Percentiles rank a stretch among this genome's conserved stretches.
Conservation (phyloP, 2,113 vertebrate genomes). For the Connochaetes taurinus region DNA sequence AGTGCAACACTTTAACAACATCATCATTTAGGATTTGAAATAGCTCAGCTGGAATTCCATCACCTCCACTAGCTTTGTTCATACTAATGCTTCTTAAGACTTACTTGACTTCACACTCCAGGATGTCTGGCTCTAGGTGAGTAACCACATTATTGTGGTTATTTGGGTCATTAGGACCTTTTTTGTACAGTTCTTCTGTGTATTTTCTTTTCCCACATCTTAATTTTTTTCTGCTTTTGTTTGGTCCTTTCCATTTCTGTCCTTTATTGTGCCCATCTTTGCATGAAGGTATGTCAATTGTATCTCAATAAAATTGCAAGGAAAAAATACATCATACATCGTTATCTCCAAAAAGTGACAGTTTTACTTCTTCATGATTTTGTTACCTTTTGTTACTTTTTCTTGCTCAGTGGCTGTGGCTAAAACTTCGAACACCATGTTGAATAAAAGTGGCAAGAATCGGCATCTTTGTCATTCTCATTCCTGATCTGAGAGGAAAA, state of each 20-base stretch:
- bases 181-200: background rate
- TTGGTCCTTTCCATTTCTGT: background rate
- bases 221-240: background rate
- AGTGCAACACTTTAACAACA: background rate
- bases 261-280: background rate
- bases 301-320: background rate
- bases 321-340: accelerated
- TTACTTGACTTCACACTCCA: background rate
- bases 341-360: background rate
- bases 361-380: background rate
- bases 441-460: background rate
- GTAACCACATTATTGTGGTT: background rate
- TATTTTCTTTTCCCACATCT: background rate
- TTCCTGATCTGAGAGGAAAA: background rate
- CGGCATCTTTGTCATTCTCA: background rate
- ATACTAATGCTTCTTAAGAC: background rate
- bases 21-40: background rate
- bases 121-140: background rate
- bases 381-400: background rate
- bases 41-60: background rate
- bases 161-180: background rate
- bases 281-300: background rate
- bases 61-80: background rate
- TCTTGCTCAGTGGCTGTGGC: background rate
- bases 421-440: background rate